Conservation (phyloP, 1,140 invertebrate genomes). For the Babylonia areolata region DNA sequence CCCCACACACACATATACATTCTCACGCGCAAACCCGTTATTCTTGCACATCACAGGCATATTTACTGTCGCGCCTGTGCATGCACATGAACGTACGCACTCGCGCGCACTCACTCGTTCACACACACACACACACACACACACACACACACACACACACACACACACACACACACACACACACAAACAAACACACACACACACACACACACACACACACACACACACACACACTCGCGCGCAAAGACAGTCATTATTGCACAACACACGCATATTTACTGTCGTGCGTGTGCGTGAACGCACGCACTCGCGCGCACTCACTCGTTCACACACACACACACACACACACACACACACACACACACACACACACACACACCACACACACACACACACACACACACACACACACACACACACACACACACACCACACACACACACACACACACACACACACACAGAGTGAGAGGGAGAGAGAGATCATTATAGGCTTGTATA, state of each 20-base stretch:
- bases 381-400: neutral
- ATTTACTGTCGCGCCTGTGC: too few species aligned
- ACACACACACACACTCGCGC: neutral
- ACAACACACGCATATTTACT: too few species aligned
- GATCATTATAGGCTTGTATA: neutral
- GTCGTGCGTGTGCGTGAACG: too few species aligned
- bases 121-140: too few species aligned
- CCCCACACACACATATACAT: too few species aligned
- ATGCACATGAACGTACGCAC: too few species aligned
- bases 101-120: too few species aligned
- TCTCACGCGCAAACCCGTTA: too few species aligned
- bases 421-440: neutral
- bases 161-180: conserved; percentile 2
- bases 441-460: neutral
- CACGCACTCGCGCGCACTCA: neutral
- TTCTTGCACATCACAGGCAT: too few species aligned
- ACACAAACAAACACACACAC: neutral
- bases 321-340: neutral
- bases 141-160: too few species aligned
- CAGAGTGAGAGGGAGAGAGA: neutral
- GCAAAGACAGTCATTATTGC: too few species aligned
- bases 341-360: neutral
- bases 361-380: neutral
- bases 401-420: neutral
- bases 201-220: neutral